Percentiles rank a stretch among this genome's conserved stretches.
phyloP scores from a whole-genome alignment of 2,888 invertebrate genomes.

The Heliconius aoede region DNA sequence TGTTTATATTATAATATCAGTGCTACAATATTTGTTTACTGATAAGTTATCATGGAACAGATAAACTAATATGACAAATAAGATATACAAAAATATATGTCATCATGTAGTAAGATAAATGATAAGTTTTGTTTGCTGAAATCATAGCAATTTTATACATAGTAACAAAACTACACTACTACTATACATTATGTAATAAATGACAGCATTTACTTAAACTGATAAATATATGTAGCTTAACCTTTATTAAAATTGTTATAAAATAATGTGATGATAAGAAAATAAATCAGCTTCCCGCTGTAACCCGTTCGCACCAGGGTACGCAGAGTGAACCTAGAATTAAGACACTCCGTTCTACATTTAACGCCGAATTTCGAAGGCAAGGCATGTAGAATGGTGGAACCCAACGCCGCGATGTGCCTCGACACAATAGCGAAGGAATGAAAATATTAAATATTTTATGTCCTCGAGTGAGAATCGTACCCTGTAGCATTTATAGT shows the following conservation, averaged over 20 bases:
- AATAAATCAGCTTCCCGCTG: too few species aligned
- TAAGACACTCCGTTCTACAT: too few species aligned
- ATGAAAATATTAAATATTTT: too few species aligned
- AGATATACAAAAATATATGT: constrained; percentile 23
- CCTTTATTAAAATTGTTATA: neutral
- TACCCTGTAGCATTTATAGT: too few species aligned
- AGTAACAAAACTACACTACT: constrained; percentile 15
- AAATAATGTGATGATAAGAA: neutral
- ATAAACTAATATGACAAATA: neutral
- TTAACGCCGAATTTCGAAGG: too few species aligned
- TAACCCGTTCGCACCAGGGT: too few species aligned
- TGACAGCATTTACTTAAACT: neutral
- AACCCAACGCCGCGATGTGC: too few species aligned
- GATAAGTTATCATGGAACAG: constrained; percentile 4
- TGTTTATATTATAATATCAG: neutral
- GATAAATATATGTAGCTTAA: neutral
- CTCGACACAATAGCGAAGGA: too few species aligned
- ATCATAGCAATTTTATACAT: constrained; percentile 20
- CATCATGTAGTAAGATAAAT: constrained; percentile 27
- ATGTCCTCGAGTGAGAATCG: too few species aligned
- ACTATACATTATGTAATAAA: constrained; percentile 12
- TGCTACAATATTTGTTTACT: neutral
- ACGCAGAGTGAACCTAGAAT: too few species aligned
- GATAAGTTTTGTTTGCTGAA: constrained; percentile 25
- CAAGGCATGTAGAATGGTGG: too few species aligned